phyloP scores from a whole-genome alignment of 2,888 invertebrate species.

The Xylota segnis region DNA sequence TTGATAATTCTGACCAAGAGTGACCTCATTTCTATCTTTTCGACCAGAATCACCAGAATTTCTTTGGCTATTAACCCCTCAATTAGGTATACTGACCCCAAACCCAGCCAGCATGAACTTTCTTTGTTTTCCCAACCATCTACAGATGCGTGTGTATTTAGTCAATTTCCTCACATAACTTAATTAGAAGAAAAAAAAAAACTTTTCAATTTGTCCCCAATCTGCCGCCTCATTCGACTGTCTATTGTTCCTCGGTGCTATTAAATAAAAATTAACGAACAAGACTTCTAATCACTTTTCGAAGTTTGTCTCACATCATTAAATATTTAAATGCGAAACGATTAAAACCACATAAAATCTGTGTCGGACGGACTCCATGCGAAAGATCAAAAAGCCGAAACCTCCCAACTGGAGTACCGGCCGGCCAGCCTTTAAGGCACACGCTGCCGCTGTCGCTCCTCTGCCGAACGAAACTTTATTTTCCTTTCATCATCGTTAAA shows the following conservation, averaged over 20 bases:
- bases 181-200: constrained; percentile 28
- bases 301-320: constrained; percentile 47
- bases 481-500: constrained; percentile 44
- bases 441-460: background rate
- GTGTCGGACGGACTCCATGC: constrained; percentile 2
- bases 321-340: constrained; percentile 53
- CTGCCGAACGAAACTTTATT: constrained; percentile 15
- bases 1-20: no score
- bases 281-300: constrained; percentile 36
- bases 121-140: background rate
- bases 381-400: constrained; percentile 47
- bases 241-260: background rate
- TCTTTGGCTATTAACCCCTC: background rate
- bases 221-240: background rate
- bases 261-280: constrained; percentile 54
- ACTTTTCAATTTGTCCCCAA: constrained; percentile 25
- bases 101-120: background rate
- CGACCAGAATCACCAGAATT: background rate
- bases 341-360: constrained; percentile 52
- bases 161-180: constrained; percentile 17
- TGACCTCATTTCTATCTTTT: background rate
- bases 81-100: background rate
- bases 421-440: background rate
- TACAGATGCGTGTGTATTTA: constrained; percentile 23
- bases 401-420: background rate